These are phyloP conservation scores for Quadriops clusia DNA, from an alignment of 2,888 invertebrate genomes.

Conservation along the genomic window DNA sequence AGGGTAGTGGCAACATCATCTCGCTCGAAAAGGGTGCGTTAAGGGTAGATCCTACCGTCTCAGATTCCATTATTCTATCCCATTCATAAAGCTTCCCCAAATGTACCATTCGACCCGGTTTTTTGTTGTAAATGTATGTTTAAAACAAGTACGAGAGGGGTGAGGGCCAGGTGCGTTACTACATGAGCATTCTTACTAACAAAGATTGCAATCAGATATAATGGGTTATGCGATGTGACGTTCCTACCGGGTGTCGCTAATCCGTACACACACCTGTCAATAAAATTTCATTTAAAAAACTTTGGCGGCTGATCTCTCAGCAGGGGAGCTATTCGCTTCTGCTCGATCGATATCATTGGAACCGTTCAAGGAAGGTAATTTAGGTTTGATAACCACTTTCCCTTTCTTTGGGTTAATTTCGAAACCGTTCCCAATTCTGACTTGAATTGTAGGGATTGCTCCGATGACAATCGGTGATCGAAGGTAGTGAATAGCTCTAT, in stretches of 20 bases:
- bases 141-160: constrained; percentile 32
- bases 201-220: constrained; percentile 35
- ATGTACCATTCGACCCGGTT: constrained; percentile 35
- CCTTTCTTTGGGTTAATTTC: too few relatives aligned
- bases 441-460: too few relatives aligned
- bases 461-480: too few relatives aligned
- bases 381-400: too few relatives aligned
- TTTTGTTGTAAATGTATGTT: constrained; percentile 24
- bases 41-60: constrained; percentile 35
- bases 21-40: constrained; percentile 36
- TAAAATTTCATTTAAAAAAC: too few relatives aligned
- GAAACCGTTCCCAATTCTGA: too few relatives aligned
- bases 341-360: too few relatives aligned
- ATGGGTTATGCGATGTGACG: constrained; percentile 27
- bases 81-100: constrained; percentile 35
- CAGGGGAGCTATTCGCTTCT: too few relatives aligned
- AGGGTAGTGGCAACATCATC: constrained; percentile 32
- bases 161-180: constrained; percentile 35
- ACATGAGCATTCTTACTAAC: constrained; percentile 33
- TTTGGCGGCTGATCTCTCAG: too few relatives aligned
- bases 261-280: constrained; percentile 18
- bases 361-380: too few relatives aligned
- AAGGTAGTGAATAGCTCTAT: too few relatives aligned
- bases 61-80: constrained; percentile 38
- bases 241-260: constrained; percentile 16